Percentiles rank a stretch among this genome's conserved stretches.
Evolutionary conservation across 2,888 invertebrate genomes (phyloP).

Genomic region (Dorcus parallelipipedus): DNA sequence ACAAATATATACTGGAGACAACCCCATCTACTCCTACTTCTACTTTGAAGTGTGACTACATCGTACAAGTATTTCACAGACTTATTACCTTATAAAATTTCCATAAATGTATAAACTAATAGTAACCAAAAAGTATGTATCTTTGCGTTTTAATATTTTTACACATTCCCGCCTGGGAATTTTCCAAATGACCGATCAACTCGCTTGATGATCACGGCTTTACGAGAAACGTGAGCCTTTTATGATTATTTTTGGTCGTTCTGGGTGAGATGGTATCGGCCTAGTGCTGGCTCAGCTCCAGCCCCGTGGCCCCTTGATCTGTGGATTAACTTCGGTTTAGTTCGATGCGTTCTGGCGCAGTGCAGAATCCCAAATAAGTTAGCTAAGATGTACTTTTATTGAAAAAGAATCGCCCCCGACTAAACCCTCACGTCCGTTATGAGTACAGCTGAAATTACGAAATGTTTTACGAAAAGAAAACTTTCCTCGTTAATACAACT

Average conservation of each 20-base stretch:
- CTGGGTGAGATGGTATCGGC: slow-evolving; percentile 20
- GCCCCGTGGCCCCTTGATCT: slow-evolving; percentile 7
- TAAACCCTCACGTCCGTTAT: too few relatives aligned
- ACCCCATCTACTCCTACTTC: too few relatives aligned
- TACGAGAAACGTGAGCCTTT: slow-evolving; percentile 26
- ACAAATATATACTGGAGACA: too few relatives aligned
- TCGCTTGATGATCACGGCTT: slow-evolving; percentile 26
- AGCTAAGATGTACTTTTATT: neutral
- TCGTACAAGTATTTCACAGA: too few relatives aligned
- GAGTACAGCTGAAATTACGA: too few relatives aligned
- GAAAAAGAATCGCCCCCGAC: neutral
- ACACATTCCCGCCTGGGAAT: neutral
- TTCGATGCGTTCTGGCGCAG: neutral
- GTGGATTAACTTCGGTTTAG: slow-evolving; percentile 1
- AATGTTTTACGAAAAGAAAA: too few relatives aligned
- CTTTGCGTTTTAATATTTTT: too few relatives aligned
- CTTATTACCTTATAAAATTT: too few relatives aligned
- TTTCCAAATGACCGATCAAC: slow-evolving; percentile 15
- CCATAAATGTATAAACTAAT: too few relatives aligned
- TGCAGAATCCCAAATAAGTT: neutral
- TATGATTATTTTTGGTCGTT: slow-evolving; percentile 29
- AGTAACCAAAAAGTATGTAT: too few relatives aligned
- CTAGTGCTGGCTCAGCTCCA: slow-evolving; percentile 22
- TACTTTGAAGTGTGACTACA: too few relatives aligned
- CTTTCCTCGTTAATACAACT: too few relatives aligned